Evolutionary conservation across 2,113 vertebrate species (phyloP).

Genomic region (Oryctolagus cuniculus): DNA sequence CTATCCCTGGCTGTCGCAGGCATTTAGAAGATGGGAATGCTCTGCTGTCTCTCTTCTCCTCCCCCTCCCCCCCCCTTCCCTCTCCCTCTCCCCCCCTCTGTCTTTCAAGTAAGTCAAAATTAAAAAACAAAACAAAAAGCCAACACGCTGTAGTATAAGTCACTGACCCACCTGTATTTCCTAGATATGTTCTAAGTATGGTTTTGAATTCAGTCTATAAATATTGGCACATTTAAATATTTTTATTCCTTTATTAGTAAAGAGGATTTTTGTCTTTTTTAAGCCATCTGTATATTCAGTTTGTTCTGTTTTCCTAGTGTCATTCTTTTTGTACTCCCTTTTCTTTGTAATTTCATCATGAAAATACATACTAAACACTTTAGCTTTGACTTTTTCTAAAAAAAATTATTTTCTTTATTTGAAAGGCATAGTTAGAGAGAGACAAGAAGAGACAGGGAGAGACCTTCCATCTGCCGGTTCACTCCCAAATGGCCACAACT

Average conservation of each 20-base stretch:
- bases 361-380: background rate
- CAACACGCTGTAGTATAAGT: background rate
- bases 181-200: background rate
- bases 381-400: background rate
- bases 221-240: background rate
- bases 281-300: background rate
- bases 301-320: conserved; percentile 8
- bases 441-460: too few relatives aligned
- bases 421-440: too few relatives aligned
- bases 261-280: background rate
- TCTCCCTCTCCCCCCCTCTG: too few relatives aligned
- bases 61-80: too few relatives aligned
- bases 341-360: background rate
- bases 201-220: background rate
- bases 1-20: too few relatives aligned
- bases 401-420: too few relatives aligned
- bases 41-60: too few relatives aligned
- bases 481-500: too few relatives aligned
- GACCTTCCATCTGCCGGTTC: too few relatives aligned
- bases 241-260: background rate
- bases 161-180: background rate
- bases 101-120: too few relatives aligned
- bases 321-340: background rate
- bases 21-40: too few relatives aligned
- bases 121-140: too few relatives aligned